Percentiles rank a stretch among this genome's conserved stretches.
phyloP scores from a whole-genome alignment of 2,797 vertebrate genomes.

The Trachurus trachurus region DNA sequence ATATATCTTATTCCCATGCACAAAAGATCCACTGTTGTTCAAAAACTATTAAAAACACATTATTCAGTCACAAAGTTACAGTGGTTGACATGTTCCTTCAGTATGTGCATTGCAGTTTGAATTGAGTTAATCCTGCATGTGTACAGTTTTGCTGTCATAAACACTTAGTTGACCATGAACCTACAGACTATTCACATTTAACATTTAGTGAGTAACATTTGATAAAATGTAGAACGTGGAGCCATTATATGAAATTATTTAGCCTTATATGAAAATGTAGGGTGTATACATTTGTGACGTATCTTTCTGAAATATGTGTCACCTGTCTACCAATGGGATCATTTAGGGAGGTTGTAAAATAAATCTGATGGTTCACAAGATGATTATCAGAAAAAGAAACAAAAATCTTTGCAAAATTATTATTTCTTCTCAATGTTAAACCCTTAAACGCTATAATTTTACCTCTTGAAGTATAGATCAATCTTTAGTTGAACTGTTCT shows the following conservation, averaged over 20 bases:
- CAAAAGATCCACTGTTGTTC: too few species aligned
- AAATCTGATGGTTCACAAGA: background rate
- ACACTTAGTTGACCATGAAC: background rate
- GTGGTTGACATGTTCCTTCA: background rate
- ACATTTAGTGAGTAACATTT: background rate
- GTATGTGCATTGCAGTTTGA: background rate
- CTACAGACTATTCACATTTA: background rate
- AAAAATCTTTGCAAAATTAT: background rate
- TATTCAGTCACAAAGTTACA: background rate
- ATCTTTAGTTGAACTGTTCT: background rate
- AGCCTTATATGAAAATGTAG: background rate
- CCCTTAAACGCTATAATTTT: too few species aligned
- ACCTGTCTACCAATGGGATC: background rate
- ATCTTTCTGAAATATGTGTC: background rate
- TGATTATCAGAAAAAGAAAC: background rate
- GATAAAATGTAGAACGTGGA: background rate
- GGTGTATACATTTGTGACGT: background rate
- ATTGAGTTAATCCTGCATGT: conserved; percentile 18
- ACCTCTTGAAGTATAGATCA: too few species aligned
- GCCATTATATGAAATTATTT: background rate
- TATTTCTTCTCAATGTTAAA: background rate
- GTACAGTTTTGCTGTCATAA: conserved; percentile 14
- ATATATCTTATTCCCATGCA: too few species aligned
- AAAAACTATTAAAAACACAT: too few species aligned
- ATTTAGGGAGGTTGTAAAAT: background rate